Evolutionary conservation across 1,140 invertebrate genomes (phyloP).

Genomic region (Saccostrea echinata): DNA sequence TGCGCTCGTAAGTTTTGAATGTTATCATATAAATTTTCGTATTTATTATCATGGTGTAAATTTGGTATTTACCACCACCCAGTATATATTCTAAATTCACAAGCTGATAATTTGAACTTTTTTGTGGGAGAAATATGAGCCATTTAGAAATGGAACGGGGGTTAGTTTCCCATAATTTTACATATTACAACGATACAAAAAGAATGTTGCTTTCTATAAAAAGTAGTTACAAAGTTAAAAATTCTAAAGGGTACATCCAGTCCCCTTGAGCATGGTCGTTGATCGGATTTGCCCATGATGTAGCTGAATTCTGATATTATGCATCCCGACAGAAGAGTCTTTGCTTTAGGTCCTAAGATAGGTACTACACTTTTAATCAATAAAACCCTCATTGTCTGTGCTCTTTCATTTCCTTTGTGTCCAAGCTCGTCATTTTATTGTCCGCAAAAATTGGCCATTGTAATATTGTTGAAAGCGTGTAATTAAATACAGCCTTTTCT

Average conservation of each 20-base stretch:
- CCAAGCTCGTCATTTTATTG: constrained; percentile 20
- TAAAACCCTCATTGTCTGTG: constrained; percentile 14
- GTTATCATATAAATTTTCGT: too few relatives aligned
- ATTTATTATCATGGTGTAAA: too few relatives aligned
- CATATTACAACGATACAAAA: too few relatives aligned
- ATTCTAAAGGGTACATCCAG: not conserved
- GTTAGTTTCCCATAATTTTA: too few relatives aligned
- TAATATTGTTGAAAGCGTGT: constrained; percentile 5
- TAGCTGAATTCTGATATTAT: not conserved
- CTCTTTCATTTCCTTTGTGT: constrained; percentile 16
- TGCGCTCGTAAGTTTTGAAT: too few relatives aligned
- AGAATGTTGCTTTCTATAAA: too few relatives aligned
- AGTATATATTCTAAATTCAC: too few relatives aligned
- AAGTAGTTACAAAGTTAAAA: not conserved
- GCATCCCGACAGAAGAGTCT: not conserved
- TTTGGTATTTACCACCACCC: too few relatives aligned
- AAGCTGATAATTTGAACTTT: too few relatives aligned
- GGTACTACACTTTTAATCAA: constrained; percentile 18
- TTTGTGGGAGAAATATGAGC: too few relatives aligned
- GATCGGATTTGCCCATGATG: not conserved
- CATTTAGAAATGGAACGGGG: too few relatives aligned
- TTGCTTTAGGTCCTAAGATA: not conserved
- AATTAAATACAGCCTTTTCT: constrained; percentile 22
- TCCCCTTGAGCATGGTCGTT: not conserved
- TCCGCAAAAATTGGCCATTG: constrained; percentile 17